Conservation (phyloP, 2,797 vertebrate genomes). For the Lagorchestes hirsutus region DNA sequence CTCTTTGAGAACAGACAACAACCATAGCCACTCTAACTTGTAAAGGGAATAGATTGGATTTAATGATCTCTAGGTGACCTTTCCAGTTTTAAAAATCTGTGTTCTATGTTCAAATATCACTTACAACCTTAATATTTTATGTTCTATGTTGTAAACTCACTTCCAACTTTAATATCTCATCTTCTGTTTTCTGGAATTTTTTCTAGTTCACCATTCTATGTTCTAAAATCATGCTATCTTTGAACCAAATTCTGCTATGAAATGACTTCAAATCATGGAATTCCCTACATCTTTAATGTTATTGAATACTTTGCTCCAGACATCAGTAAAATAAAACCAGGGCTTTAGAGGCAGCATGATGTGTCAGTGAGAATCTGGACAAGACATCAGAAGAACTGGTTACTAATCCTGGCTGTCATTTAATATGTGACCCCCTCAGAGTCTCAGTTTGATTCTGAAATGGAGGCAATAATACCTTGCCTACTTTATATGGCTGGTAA, state of each 20-base stretch:
- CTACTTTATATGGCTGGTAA: background rate
- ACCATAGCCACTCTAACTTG: background rate
- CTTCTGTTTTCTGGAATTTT: background rate
- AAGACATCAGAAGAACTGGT: background rate
- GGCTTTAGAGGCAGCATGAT: background rate
- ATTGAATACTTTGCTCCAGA: background rate
- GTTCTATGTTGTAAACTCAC: background rate
- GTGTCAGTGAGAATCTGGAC: background rate
- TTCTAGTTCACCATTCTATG: background rate
- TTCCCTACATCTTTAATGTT: background rate
- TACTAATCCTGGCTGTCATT: background rate
- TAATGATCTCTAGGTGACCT: background rate
- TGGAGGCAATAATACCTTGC: background rate
- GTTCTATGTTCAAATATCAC: background rate
- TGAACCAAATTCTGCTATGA: background rate
- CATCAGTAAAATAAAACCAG: background rate
- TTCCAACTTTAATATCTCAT: background rate
- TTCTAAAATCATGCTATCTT: background rate
- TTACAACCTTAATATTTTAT: background rate
- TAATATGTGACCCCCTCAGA: background rate
- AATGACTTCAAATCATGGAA: background rate
- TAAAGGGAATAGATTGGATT: background rate
- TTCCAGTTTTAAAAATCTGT: background rate
- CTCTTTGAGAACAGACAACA: background rate
- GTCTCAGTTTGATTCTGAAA: background rate